A percentile compares a stretch with the other conserved stretches of the same genome.
Evolutionary conservation across 2,888 invertebrate genomes (phyloP).

Genomic region (Seira ritae): DNA sequence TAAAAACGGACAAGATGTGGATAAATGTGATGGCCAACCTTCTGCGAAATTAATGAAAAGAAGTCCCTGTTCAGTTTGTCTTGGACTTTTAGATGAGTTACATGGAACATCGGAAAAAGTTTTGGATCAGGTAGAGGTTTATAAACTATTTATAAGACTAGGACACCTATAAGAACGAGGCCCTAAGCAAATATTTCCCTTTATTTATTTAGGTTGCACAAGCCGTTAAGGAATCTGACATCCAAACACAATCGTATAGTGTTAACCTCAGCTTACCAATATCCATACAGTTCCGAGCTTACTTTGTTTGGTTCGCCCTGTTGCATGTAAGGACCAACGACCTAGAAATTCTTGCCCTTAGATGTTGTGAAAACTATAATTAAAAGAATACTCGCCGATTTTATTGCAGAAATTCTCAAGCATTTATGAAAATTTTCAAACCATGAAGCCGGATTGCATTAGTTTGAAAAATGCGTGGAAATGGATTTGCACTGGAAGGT

Average conservation of each 20-base stretch:
- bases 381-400: too few relatives aligned
- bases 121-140: conserved; percentile 77
- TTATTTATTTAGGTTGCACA: conserved; percentile 72
- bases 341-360: too few relatives aligned
- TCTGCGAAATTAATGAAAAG: conserved; percentile 77
- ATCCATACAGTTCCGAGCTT: conserved; percentile 82
- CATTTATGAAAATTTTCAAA: conserved; percentile 76
- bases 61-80: conserved; percentile 82
- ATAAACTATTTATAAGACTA: not conserved
- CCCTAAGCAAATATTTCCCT: not conserved
- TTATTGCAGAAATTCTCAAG: conserved; percentile 77
- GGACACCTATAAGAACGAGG: too few relatives aligned
- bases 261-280: conserved; percentile 85
- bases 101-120: conserved; percentile 77
- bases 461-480: conserved; percentile 89
- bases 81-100: conserved; percentile 83
- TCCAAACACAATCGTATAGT: conserved; percentile 82
- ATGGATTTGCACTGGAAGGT: conserved; percentile 81
- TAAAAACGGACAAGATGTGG: too few relatives aligned
- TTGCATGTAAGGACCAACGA: conserved; percentile 60
- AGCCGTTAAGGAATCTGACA: conserved; percentile 76
- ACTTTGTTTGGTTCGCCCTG: conserved; percentile 81
- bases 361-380: too few relatives aligned
- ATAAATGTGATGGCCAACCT: conserved; percentile 65
- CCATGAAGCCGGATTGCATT: conserved; percentile 71